Percentiles rank a stretch among this genome's conserved stretches.
Conservation (phyloP, 2,113 vertebrate species). For the Calidris pygmaea region DNA sequence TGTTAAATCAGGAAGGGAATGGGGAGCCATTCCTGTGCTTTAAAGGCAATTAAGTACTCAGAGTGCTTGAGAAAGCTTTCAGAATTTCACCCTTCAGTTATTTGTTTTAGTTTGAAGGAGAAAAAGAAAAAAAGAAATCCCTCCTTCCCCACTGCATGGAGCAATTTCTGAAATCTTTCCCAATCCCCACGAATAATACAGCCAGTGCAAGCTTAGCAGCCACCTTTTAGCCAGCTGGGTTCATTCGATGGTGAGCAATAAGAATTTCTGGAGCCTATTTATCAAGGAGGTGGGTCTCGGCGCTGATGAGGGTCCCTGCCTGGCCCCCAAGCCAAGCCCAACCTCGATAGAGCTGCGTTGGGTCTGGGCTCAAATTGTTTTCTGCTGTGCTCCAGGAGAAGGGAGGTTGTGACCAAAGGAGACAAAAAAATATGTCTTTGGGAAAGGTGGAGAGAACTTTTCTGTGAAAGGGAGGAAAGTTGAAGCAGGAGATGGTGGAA, state of each 20-base stretch:
- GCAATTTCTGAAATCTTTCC: not conserved
- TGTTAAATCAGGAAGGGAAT: not conserved
- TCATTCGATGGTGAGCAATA: not conserved
- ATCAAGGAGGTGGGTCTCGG: not conserved
- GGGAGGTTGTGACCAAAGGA: not conserved
- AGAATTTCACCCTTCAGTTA: not conserved
- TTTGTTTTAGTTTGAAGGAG: not conserved
- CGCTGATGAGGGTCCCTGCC: not conserved
- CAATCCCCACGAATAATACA: not conserved
- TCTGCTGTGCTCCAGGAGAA: not conserved
- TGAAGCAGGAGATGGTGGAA: accelerated
- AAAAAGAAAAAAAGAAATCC: not conserved
- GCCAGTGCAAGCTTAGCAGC: not conserved
- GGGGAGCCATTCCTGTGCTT: not conserved
- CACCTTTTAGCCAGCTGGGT: not conserved
- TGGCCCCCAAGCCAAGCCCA: not conserved
- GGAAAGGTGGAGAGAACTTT: not conserved
- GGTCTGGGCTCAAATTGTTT: not conserved
- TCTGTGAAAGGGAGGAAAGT: not conserved
- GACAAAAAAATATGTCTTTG: not conserved
- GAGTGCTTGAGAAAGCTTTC: not conserved
- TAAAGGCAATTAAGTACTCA: not conserved
- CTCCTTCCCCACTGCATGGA: not conserved
- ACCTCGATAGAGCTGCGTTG: not conserved
- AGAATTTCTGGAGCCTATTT: not conserved